Base-by-base conservation (phyloP, 2,797 vertebrate genomes). In the Choloepus didactylus region DNA sequence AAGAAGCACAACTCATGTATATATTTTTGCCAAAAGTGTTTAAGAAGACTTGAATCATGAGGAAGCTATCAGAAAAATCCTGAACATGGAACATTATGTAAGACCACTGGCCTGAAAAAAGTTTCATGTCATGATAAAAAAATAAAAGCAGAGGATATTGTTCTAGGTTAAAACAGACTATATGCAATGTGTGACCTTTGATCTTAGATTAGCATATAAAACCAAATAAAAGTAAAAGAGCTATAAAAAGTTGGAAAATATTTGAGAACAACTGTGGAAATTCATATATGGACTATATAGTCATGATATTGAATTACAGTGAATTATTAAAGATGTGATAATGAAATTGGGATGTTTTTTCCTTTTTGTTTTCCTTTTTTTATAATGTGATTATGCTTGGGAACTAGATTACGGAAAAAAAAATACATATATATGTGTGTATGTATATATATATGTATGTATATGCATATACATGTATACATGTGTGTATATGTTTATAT, bases 81-180 rank as follows among this genome's bases (percentile, higher is more conserved):
- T 77, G 21, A 77, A 44, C 23, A 46, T 15, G 44, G 41, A 60
- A 51, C 23, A 60, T 35, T 67, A 31, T 11, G 2, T 5, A 60
- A 89, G 51, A 82, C 31, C 59, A 41, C 49, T 35, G n/a, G 35
- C n/a, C 25, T 77, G 73, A 35, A 88, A 41, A 56, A 72, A 56
- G 14, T 46, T 88, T 88, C 80, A 69, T 41, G 80, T 73, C n/a
- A 77, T 91, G 44, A 91, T 70, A 95, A 91, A 75, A 23, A 91
- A 84, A 56, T 44, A 44, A 72, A 94, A 84, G 16, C 56, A 70
- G 62, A 4, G 12, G 12, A 16, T 27, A 89, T 73, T 41, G 87
- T 25, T 66, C 9, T 46, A 90, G 41, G 60, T 87, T 84, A 87
- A 92, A 77, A 87, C 6, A 72, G 79, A 92, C 14, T 64, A 64